Conservation (phyloP, 2,888 invertebrate genomes). For the Hybos culiciformis region DNA sequence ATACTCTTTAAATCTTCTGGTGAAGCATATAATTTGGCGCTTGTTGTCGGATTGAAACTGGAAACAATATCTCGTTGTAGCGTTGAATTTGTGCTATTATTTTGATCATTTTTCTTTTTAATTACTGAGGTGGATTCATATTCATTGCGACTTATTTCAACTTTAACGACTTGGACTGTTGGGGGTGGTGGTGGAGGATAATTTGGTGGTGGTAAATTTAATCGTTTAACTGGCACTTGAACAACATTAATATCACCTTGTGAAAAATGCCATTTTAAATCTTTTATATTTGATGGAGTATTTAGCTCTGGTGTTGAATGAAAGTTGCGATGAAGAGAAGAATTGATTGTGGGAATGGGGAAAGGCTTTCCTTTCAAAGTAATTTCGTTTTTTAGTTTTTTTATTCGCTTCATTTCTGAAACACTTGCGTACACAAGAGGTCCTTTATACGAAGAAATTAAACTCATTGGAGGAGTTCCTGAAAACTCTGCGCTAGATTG, state of each 20-base stretch:
- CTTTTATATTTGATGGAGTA: constrained; percentile 15
- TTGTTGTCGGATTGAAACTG: constrained; percentile 77
- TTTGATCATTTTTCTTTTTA: constrained; percentile 29
- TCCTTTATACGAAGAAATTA: constrained; percentile 47
- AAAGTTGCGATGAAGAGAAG: constrained; percentile 60
- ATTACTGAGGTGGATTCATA: constrained; percentile 35
- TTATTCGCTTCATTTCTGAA: constrained; percentile 85
- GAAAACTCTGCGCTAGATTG: constrained; percentile 45
- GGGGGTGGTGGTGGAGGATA: constrained; percentile 73
- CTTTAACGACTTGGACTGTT: constrained; percentile 54
- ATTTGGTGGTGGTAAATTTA: constrained; percentile 59
- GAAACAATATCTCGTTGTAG: constrained; percentile 48
- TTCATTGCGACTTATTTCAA: constrained; percentile 44
- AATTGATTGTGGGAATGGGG: constrained; percentile 31
- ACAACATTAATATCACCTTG: constrained; percentile 52
- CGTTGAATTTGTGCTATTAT: constrained; percentile 19
- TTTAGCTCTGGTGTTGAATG: constrained; percentile 76
- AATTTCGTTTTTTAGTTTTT: constrained; percentile 32
- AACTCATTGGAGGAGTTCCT: constrained; percentile 43
- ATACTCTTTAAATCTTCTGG: constrained; percentile 71
- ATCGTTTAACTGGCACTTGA: constrained; percentile 34
- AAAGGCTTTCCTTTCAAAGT: constrained; percentile 35
- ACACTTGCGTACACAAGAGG: constrained; percentile 79
- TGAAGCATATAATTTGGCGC: constrained; percentile 76
- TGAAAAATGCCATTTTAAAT: constrained; percentile 46